Evolutionary conservation across 2,113 vertebrate genomes (phyloP).

Genomic region (Parotia lawesii): DNA sequence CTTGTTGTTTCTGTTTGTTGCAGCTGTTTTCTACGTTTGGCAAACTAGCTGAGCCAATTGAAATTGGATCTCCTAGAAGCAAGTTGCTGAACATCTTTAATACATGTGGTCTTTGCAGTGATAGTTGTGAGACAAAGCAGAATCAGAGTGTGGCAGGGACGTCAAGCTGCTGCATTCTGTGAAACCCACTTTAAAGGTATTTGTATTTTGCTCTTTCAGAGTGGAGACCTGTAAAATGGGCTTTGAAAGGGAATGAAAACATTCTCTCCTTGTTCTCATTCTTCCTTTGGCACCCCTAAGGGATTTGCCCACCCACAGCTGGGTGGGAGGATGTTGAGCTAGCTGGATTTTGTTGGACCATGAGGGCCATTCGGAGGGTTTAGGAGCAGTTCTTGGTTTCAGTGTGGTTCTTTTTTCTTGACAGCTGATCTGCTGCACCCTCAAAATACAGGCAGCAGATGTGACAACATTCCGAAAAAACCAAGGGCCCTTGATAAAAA

Average conservation of each 20-base stretch:
- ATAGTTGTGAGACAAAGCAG: neutral
- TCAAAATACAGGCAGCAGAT: neutral
- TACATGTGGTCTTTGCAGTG: neutral
- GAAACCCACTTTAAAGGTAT: neutral
- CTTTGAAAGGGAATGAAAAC: neutral
- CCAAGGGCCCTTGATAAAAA: neutral
- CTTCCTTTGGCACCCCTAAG: neutral
- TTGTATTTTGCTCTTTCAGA: neutral
- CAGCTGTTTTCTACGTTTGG: neutral
- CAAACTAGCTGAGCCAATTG: neutral
- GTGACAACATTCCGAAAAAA: neutral
- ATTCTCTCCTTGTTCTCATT: neutral
- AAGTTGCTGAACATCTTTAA: neutral
- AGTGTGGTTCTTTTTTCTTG: neutral
- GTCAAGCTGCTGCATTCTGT: neutral
- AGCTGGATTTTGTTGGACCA: neutral
- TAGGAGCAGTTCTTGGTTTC: neutral
- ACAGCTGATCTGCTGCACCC: neutral
- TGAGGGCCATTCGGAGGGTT: fast-evolving
- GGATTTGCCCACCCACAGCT: neutral
- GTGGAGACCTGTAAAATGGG: neutral
- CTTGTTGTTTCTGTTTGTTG: neutral
- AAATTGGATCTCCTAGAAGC: neutral
- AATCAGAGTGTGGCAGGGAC: neutral
- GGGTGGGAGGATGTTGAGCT: neutral